These are phyloP conservation scores for Molorchus minor DNA, from an alignment of 2,888 invertebrate species.

Conservation along the genomic window DNA sequence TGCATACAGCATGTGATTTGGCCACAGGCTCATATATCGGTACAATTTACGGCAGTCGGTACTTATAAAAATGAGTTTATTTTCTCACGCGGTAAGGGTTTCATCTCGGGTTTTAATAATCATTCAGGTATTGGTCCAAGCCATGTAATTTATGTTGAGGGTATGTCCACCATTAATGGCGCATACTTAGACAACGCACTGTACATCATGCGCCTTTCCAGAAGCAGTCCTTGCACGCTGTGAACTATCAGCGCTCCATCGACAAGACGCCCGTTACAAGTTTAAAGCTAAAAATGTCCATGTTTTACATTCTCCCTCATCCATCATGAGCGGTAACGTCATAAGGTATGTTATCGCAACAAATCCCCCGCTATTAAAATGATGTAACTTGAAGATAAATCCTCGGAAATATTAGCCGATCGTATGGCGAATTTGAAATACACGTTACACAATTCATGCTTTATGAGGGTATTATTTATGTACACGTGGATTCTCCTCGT, in stretches of 20 bases:
- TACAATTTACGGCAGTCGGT: neutral
- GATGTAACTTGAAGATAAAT: conserved; percentile 49
- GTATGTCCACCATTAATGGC: too few relatives aligned
- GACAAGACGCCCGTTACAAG: conserved; percentile 38
- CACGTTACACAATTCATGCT: conserved; percentile 40
- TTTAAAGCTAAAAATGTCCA: conserved; percentile 40
- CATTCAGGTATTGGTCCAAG: too few relatives aligned
- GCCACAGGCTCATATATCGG: neutral
- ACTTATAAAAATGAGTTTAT: too few relatives aligned
- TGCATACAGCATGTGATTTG: conserved; percentile 19
- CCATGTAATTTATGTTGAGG: too few relatives aligned
- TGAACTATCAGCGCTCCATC: conserved; percentile 42
- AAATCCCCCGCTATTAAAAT: conserved; percentile 48
- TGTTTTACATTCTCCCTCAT: conserved; percentile 44
- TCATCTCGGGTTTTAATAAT: too few relatives aligned
- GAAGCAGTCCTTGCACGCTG: conserved; percentile 40
- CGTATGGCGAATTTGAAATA: conserved; percentile 45
- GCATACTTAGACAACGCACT: too few relatives aligned
- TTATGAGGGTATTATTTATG: conserved; percentile 44
- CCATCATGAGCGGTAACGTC: conserved; percentile 41
- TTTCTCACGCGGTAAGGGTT: too few relatives aligned
- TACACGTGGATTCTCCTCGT: conserved; percentile 25
- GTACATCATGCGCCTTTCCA: too few relatives aligned
- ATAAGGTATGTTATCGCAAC: conserved; percentile 43
- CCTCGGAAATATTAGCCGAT: conserved; percentile 45